These are phyloP conservation scores for Urosaurus nigricauda DNA, from an alignment of 2,797 vertebrate genomes.

Conservation along the genomic window DNA sequence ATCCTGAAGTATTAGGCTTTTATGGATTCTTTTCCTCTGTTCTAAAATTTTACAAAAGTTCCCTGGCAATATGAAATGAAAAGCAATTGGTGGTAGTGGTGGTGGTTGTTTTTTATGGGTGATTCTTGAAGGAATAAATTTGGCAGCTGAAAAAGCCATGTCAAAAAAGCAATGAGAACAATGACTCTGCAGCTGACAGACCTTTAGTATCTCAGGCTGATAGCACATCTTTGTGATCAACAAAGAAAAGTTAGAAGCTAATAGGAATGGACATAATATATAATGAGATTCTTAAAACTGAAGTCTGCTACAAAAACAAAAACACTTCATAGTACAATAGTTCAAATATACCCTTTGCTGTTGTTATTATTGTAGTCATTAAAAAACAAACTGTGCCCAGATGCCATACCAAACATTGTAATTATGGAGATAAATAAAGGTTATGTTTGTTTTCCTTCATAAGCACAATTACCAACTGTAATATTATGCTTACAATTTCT, in stretches of 20 bases:
- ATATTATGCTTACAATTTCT: background rate
- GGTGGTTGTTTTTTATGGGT: slow-evolving; percentile 2
- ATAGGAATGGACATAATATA: slow-evolving; percentile 33
- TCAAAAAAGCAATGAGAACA: slow-evolving; percentile 44
- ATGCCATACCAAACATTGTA: background rate
- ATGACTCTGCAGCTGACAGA: slow-evolving; percentile 14
- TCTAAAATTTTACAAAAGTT: slow-evolving; percentile 67
- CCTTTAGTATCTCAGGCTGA: background rate
- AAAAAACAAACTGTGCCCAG: fast-evolving
- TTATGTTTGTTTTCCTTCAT: background rate
- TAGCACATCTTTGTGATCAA: slow-evolving; percentile 46
- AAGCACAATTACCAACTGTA: background rate
- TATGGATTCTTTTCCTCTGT: slow-evolving; percentile 45
- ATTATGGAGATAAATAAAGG: background rate
- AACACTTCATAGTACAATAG: background rate
- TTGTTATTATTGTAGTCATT: background rate
- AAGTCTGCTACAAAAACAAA: slow-evolving; percentile 30
- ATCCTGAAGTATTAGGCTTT: slow-evolving; percentile 51
- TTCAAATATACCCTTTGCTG: background rate
- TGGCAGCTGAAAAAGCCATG: slow-evolving; percentile 42
- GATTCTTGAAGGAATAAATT: slow-evolving; percentile 61
- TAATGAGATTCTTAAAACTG: slow-evolving; percentile 1
- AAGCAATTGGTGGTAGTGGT: slow-evolving; percentile 34
- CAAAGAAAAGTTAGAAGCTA: slow-evolving; percentile 32
- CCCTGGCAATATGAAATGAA: slow-evolving; percentile 66